Percentiles rank a stretch among this genome's conserved stretches.
Evolutionary conservation across 37 sponge, comb jelly and placozoan genomes (phyloP).

Genomic region (Geodia barretti): DNA sequence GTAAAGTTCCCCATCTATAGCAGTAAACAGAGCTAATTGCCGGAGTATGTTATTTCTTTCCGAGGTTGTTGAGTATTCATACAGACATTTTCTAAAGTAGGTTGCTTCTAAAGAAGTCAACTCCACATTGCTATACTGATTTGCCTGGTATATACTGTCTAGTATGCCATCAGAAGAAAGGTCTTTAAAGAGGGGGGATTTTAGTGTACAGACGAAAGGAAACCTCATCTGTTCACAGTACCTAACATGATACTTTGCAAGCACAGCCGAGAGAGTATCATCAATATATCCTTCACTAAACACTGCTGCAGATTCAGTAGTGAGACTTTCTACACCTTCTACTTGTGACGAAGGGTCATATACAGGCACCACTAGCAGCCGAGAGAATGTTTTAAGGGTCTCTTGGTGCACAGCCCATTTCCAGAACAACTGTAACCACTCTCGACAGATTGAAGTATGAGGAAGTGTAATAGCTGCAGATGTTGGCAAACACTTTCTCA

Average conservation of each 20-base stretch:
- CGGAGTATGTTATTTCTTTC: background rate
- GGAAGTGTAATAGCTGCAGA: conserved; percentile 13
- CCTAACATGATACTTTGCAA: background rate
- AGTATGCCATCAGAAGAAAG: background rate
- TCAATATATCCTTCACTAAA: background rate
- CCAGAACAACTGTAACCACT: conserved; percentile 43
- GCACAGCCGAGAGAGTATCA: background rate
- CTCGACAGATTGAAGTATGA: background rate
- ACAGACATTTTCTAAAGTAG: background rate
- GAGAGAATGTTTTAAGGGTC: background rate
- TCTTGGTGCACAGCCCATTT: conserved; percentile 30
- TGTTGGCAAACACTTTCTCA: conserved; percentile 1
- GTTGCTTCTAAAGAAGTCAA: background rate
- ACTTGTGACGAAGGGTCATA: background rate
- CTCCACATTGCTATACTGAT: background rate
- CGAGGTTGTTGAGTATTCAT: background rate
- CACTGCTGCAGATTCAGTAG: background rate
- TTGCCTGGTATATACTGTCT: background rate
- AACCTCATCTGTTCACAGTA: background rate
- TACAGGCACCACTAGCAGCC: conserved; percentile 16
- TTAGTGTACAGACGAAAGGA: background rate
- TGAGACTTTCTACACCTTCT: background rate
- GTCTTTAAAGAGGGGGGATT: background rate
- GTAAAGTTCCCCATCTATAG: background rate
- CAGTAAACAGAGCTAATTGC: background rate